Evolutionary conservation across 2,888 invertebrate species (phyloP).

Genomic region (Lumbricus terrestris): DNA sequence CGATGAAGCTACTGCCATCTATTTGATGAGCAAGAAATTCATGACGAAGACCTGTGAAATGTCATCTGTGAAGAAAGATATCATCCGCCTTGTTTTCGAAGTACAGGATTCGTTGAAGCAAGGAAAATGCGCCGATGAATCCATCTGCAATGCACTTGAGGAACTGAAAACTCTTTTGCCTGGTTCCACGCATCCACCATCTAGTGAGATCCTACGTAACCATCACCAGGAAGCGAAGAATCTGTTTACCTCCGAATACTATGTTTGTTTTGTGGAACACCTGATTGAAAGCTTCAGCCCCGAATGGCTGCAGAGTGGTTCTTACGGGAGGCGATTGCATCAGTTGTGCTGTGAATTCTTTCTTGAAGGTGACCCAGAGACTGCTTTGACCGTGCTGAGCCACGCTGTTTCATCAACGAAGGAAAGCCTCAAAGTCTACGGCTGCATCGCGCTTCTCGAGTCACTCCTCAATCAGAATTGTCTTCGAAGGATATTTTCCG

Average conservation of each 20-base stretch:
- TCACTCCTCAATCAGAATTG: constrained; percentile 13
- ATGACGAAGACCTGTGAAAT: neutral
- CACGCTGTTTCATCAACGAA: neutral
- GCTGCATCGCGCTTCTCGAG: constrained; percentile 8
- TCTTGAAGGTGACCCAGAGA: neutral
- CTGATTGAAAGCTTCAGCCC: neutral
- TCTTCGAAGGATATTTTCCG: neutral
- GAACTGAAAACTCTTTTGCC: neutral
- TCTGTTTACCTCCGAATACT: neutral
- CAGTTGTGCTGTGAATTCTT: neutral
- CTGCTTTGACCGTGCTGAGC: neutral
- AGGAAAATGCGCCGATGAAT: neutral
- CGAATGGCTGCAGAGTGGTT: neutral
- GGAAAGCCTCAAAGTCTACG: neutral
- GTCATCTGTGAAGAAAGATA: neutral
- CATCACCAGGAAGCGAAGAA: neutral
- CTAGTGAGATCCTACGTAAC: neutral
- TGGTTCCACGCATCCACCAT: neutral
- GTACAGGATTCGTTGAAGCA: neutral
- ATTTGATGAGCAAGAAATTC: too few relatives aligned
- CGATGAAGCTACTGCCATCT: neutral
- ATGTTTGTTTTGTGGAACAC: neutral
- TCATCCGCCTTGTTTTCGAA: neutral
- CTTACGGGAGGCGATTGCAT: neutral
- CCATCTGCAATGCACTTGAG: neutral